Evolutionary conservation across 2,113 vertebrate species (phyloP), one percentile per base, ranked within the genome.

Genomic region (Fregata magnificens): DNA sequence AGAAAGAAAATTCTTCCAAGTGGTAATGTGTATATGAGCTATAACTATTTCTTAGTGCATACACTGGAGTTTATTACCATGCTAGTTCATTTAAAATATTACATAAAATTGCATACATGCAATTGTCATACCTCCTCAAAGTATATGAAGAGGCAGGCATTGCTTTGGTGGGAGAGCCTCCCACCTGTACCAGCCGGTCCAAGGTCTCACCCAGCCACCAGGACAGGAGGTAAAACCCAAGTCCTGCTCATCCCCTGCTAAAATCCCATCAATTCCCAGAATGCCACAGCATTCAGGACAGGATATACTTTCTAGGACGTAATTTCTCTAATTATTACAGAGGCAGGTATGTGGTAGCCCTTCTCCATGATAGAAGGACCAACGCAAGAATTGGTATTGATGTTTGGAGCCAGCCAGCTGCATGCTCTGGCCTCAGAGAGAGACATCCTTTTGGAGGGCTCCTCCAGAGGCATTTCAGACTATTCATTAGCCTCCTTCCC

Each of bases 341-440:
- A 29, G 0, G 1, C 15, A 47, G 7, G 3, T 2, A 7, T 2
- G 4, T 20, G 50, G 20, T 7, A 52, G 24, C 49, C 42, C 52
- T 38, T 67, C 26, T 36, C 34, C 31, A n/a, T 0, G 1, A 59
- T 0, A 45, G n/a, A 67, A 71, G 16, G 45, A 21, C 26, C 53
- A 72, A 6, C 2, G 0, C 11, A 44, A 18, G 40, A 16, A 7
- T 50, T 17, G 6, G 45, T 52, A 42, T 9, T 42, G 69, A 80
- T 13, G 47, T 29, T 55, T 0, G 4, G 69, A 49, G 31, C n/a
- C 63, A 88, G 71, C 19, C 55, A 59, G 21, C 18, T 44, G 26
- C 32, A 25, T 3, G 49, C 16, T 82, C 22, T 42, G 77, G 13
- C n/a, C 44, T 42, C 5, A 2, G 20, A 56, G 40, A 53, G 16